phyloP scores from a whole-genome alignment of 30 jellyfish, hydroid and myxozoan species.

The Chrysaora quinquecirrha region DNA sequence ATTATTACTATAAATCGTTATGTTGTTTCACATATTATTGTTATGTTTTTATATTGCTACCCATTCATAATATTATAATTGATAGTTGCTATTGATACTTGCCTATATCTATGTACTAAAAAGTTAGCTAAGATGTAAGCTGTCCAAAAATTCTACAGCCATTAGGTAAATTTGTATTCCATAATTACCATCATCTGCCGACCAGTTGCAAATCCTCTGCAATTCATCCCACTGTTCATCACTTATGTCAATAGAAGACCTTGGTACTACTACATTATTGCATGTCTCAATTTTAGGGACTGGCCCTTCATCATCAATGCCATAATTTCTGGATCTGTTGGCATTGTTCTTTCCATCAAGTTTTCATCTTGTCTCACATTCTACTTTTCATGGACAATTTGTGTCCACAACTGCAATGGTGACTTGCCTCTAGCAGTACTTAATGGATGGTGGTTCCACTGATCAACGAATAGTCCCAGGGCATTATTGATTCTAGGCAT shows the following conservation, averaged over 20 bases:
- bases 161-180: background rate
- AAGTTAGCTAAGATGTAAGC: background rate
- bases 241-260: constrained; percentile 3
- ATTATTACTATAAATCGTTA: too few relatives aligned
- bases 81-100: too few relatives aligned
- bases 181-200: constrained; percentile 4
- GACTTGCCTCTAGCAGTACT: constrained; percentile 15
- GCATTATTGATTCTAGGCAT: constrained; percentile 28
- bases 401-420: constrained; percentile 45
- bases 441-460: constrained; percentile 46
- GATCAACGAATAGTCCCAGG: constrained; percentile 7
- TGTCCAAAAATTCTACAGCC: background rate
- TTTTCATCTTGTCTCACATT: background rate
- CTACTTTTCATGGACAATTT: background rate
- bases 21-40: too few relatives aligned
- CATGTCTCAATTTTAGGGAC: constrained; percentile 16
- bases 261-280: constrained; percentile 30
- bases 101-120: too few relatives aligned
- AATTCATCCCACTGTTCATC: background rate
- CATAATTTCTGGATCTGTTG: background rate
- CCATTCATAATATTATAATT: too few relatives aligned
- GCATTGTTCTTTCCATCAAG: background rate
- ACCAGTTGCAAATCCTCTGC: background rate
- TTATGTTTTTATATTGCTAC: too few relatives aligned
- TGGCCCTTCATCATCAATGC: constrained; percentile 36